Evolutionary conservation across 2,888 invertebrate species (phyloP), one percentile per base, ranked within the genome.

Genomic region (Abscondita cerata): DNA sequence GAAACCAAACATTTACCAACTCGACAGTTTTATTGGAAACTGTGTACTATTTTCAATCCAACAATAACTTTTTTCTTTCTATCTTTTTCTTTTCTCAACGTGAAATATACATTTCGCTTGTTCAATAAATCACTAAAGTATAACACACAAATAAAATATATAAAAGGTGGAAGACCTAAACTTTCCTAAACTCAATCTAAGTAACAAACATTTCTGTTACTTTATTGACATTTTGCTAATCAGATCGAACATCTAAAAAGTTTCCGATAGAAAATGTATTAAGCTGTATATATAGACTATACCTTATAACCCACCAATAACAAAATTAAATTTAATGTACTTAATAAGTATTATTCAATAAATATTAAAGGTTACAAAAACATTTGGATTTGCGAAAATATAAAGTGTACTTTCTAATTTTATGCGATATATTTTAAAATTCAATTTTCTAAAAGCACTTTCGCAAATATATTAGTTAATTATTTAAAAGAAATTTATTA

Each of bases 1-100:
- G 41, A 41, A 41, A 41, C 41, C 41, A 41, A 41, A 41, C 41
- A 41, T 41, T 41, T 41, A 41, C 41, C 41, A 41, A 41, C 41
- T 41, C 41, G 41, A 41, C 41, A 41, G 41, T 41, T 41, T 41
- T 41, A 41, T 41, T 41, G 41, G 41, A 41, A 41, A 6, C 13
- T 12, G 41, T 12, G 16, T 41, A 41, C 41, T 15, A 13, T 41
- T 41, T 13, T 41, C 41, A 15, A 13, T 8, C 41, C 41, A 8
- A 1, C 12, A 41, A 41, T 41, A 41, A 8, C 25, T 15, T 41
- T 16, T 16, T 8, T 15, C 13, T 16, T 41, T 41, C 41, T 41
- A 41, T 41, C 41, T 15, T 41, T 16, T 41, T 41, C 41, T 41
- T 12, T n/a, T 6, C 6, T 41, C 41, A 41, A 41, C 15, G 15